Base-by-base conservation (phyloP, 2,888 invertebrate genomes). In the Eupsilia transversa region DNA sequence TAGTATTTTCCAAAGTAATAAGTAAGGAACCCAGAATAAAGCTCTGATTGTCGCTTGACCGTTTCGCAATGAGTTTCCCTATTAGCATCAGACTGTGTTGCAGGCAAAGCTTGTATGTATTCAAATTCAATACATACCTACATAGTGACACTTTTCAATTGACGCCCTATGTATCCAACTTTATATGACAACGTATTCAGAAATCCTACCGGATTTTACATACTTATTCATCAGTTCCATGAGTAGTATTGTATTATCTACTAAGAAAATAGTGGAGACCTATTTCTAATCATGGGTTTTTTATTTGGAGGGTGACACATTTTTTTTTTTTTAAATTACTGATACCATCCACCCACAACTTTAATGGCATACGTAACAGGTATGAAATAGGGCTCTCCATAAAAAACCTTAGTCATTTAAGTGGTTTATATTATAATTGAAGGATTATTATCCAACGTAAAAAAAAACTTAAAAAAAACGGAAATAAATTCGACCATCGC, bases 71-170 rank as follows among this genome's bases (percentile, higher is more conserved):
- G 49, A 74, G 60, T 67, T 74, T 60, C 43, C 69, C 56, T 43
- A 81, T 83, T 84, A 74, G 74, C 85, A 83, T 77, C 54, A 72
- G 56, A 81, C 85, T 72, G 17, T 81, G 77, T 77, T 72, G 69
- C 52, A 69, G 71, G 20, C 63, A 38, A 30, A 67, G 59, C 14
- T 65, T 66, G 57, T 63, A 83, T 63, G 66, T 49, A 59, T 69
- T 66, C 61, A 30, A 35, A 59, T 69, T 66, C 61, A 30, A 35
- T 57, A 77, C 52, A 10, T 46, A 52, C 20, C 0, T 38, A 41
- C 20, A 54, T 56, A 61, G 38, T 52, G 41, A 59, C 49, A 59
- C n/a, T 56, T 71, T 23, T 41, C 60, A 71, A 65, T 71, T 43
- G 57, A 56, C 43, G 56, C 65, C 41, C 33, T 54, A 35, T 60